A percentile compares a stretch with the other conserved stretches of the same genome.
Evolutionary conservation across 2,113 vertebrate genomes (phyloP).

Genomic region (Chelonoidis abingdonii): DNA sequence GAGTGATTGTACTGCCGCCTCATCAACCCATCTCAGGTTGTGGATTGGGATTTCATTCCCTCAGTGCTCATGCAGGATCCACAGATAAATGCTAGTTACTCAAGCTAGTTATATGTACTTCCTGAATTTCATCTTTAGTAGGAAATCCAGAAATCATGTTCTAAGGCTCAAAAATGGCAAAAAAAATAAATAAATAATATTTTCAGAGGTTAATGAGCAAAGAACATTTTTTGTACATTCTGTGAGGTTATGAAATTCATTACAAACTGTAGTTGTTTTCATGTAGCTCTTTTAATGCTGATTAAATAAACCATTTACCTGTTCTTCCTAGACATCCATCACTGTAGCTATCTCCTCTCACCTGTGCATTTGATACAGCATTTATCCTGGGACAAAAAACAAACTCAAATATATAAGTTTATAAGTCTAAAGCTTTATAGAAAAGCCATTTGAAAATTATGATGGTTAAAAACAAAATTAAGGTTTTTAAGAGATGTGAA

Average conservation of each 20-base stretch:
- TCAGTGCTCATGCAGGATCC: neutral
- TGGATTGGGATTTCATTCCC: neutral
- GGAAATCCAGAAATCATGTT: neutral
- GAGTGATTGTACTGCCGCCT: neutral
- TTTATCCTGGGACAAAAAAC: constrained; percentile 86
- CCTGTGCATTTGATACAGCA: constrained; percentile 93
- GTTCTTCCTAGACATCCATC: constrained; percentile 91
- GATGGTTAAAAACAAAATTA: neutral
- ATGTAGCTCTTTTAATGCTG: neutral
- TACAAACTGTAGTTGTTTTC: neutral
- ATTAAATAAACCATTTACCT: constrained; percentile 76
- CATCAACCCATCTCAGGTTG: neutral
- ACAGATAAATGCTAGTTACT: neutral
- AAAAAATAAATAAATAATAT: no score
- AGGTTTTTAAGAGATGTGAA: neutral
- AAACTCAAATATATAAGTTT: neutral
- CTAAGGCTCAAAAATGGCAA: neutral
- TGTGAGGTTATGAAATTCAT: neutral
- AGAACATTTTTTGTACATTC: neutral
- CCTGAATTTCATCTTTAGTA: neutral
- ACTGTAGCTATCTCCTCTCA: constrained; percentile 91
- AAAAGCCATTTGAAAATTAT: neutral
- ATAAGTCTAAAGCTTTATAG: neutral
- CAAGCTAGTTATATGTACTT: neutral
- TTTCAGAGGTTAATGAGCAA: neutral